Conservation (phyloP, 2,113 vertebrate genomes). For the Centrocercus urophasianus region DNA sequence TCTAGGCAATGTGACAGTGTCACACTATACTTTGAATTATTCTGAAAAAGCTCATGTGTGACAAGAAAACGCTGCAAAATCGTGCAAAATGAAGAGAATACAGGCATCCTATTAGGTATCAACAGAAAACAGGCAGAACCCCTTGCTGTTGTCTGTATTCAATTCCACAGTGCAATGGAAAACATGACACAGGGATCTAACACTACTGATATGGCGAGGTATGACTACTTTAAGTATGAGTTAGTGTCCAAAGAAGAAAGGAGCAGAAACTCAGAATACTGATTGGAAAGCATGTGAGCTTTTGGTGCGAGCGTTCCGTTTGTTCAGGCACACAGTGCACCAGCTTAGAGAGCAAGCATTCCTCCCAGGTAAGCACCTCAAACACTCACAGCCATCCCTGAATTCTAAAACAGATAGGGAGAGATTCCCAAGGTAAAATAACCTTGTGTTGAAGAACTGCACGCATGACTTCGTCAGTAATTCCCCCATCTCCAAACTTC, state of each 20-base stretch:
- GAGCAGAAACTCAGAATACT: not conserved
- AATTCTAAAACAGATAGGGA: not conserved
- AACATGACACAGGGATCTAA: not conserved
- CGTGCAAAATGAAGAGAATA: not conserved
- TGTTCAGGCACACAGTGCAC: not conserved
- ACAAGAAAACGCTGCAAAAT: not conserved
- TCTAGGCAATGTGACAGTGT: not conserved
- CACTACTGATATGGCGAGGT: not conserved
- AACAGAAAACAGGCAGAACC: not conserved
- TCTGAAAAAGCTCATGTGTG: not conserved
- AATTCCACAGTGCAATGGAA: not conserved
- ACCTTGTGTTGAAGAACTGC: not conserved
- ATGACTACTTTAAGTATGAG: not conserved
- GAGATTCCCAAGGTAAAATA: not conserved
- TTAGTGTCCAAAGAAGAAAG: not conserved
- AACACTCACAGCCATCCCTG: not conserved
- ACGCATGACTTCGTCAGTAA: not conserved
- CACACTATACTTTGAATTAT: not conserved
- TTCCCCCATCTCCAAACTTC: fast-evolving
- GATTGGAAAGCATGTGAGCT: not conserved
- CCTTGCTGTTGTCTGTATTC: not conserved
- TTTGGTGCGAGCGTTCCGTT: not conserved
- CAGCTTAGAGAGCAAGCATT: not conserved
- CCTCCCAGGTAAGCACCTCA: not conserved
- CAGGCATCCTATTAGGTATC: not conserved